Evolutionary conservation across 2,888 invertebrate species (phyloP).

Genomic region (Sphinx pinastri): DNA sequence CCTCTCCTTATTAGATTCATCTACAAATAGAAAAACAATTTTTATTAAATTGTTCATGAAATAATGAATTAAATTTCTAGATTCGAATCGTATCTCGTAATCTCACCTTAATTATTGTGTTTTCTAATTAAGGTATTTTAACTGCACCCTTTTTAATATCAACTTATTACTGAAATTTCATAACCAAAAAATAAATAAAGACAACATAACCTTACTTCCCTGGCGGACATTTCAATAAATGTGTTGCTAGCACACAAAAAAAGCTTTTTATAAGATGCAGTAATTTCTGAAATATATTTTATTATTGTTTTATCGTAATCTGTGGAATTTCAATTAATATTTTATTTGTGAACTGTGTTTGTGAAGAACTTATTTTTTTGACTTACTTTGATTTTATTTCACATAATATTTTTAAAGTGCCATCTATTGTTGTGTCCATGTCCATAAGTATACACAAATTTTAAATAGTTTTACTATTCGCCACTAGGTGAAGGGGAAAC

Average conservation of each 20-base stretch:
- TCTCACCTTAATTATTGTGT: constrained; percentile 3
- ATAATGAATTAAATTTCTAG: no score
- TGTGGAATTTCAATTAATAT: not conserved
- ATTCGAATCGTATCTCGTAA: not conserved
- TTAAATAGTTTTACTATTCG: constrained; percentile 13
- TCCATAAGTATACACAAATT: no score
- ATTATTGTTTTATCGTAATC: not conserved
- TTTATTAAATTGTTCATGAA: not conserved
- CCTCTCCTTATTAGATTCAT: constrained; percentile 75
- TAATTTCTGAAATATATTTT: not conserved
- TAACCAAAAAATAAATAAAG: constrained; percentile 20
- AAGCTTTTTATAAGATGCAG: not conserved
- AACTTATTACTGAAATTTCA: constrained; percentile 12
- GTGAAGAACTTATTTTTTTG: no score
- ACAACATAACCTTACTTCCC: constrained; percentile 24
- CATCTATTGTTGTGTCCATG: not conserved
- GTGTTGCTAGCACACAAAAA: not conserved
- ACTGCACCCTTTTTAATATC: not conserved
- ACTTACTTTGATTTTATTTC: no score
- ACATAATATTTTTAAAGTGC: not conserved
- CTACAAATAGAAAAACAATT: constrained; percentile 51
- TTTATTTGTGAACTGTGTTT: no score
- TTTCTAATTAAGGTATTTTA: not conserved
- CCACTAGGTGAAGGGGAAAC: not conserved
- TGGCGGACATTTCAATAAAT: not conserved